A percentile compares a stretch with the other conserved stretches of the same genome.
Conservation (phyloP, 2,113 vertebrate genomes). For the Aphyosemion australe region DNA sequence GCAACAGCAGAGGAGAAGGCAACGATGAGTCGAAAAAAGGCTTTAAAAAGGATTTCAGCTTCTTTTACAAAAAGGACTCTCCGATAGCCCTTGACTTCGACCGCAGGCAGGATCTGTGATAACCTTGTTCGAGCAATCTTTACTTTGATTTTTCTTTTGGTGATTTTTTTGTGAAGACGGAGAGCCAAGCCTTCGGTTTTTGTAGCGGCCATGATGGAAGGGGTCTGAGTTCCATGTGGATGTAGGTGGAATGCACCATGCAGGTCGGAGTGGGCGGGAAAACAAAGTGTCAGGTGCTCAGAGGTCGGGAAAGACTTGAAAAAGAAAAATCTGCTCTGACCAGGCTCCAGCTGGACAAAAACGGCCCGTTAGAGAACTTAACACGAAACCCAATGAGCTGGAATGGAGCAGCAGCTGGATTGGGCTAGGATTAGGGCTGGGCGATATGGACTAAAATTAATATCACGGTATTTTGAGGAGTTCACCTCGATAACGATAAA, state of each 20-base stretch:
- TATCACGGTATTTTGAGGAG: too few species aligned
- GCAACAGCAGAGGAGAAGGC: constrained; percentile 74
- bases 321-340: constrained; percentile 36
- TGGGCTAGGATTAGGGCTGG: too few species aligned
- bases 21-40: constrained; percentile 77
- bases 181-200: constrained; percentile 32
- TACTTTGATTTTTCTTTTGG: constrained; percentile 36
- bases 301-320: constrained; percentile 26
- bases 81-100: constrained; percentile 78
- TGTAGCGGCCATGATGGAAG: constrained; percentile 28
- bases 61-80: constrained; percentile 68
- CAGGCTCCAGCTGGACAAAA: constrained; percentile 32
- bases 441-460: too few species aligned
- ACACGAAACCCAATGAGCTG: not conserved
- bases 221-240: constrained; percentile 45
- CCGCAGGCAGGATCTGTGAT: constrained; percentile 49
- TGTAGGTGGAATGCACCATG: constrained; percentile 67
- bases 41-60: constrained; percentile 59
- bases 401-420: not conserved
- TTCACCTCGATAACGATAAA: too few species aligned
- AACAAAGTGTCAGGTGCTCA: constrained; percentile 46
- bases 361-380: too few species aligned
- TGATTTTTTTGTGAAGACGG: constrained; percentile 47
- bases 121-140: constrained; percentile 56
- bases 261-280: constrained; percentile 37